A percentile compares a stretch with the other conserved stretches of the same genome.
phyloP scores from a whole-genome alignment of 1,140 invertebrate genomes.

The Mesaphorura yosii region DNA sequence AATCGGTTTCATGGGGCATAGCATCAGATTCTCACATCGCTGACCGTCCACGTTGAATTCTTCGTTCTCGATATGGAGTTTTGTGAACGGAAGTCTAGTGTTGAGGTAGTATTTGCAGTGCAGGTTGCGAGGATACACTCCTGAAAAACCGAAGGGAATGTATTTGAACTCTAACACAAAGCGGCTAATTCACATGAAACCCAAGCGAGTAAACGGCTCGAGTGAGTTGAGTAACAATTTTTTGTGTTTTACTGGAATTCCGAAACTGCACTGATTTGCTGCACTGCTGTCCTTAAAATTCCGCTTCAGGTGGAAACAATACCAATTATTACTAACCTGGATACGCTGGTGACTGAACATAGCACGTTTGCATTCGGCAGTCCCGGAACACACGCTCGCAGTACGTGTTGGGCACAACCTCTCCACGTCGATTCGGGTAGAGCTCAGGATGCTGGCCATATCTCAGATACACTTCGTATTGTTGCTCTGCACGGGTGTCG shows the following conservation, averaged over 20 bases:
- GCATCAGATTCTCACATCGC: constrained; percentile 85
- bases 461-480: constrained; percentile 63
- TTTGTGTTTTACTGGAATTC: too few relatives aligned
- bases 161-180: too few relatives aligned
- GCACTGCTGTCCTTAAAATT: too few relatives aligned
- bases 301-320: too few relatives aligned
- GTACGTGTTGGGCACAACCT: constrained; percentile 65
- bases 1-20: constrained; percentile 61
- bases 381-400: constrained; percentile 74
- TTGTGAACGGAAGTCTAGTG: constrained; percentile 74
- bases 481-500: constrained; percentile 69
- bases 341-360: constrained; percentile 81
- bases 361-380: constrained; percentile 74
- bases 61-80: constrained; percentile 82
- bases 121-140: constrained; percentile 75
- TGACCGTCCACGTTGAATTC: constrained; percentile 88
- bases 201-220: too few relatives aligned
- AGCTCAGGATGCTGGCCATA: constrained; percentile 85
- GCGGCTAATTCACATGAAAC: too few relatives aligned
- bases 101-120: constrained; percentile 80
- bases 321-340: too few relatives aligned
- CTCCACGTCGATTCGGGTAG: constrained; percentile 75
- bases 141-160: too few relatives aligned
- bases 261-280: too few relatives aligned
- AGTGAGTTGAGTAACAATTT: too few relatives aligned